Base-by-base conservation (phyloP, 1,140 invertebrate genomes). In the Drosophila lini region DNA sequence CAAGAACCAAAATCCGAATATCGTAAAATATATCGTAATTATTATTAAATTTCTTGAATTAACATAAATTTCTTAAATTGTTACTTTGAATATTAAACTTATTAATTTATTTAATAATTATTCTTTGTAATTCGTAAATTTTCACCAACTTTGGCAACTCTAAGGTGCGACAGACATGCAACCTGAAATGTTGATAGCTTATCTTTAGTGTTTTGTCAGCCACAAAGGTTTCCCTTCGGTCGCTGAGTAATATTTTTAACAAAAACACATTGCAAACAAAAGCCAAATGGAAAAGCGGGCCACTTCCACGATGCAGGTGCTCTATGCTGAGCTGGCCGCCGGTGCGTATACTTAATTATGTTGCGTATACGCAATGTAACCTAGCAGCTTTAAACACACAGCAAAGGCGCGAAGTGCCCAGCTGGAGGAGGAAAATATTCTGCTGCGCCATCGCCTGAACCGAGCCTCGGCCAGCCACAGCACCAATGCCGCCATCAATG, bases 391-490 rank as follows among this genome's bases (percentile, higher is more conserved):
- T 7, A 34, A n/a, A 86, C 11, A 22, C 22, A 31, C n/a, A 91
- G 90, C 69, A 3, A 91, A 91, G 42, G 70, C 85, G 0, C 55
- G 73, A 47, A 90, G 65, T 61, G 55, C 45, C 2, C 71, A 74
- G 10, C 48, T 91, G 36, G 85, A 80, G 44, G 91, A 92, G 36
- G 91, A 92, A n/a, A 92, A 91, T 73, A 47, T 86, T 22, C 36
- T 84, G 31, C 59, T 92, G 48, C 79, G 78, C 15, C 80, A 92
- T 53, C 64, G 81, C 40, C 44, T 92, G 0, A 78, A 80, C 44
- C 67, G 78, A 11, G 48, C 57, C 5, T 83, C 83, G 2, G 32
- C 52, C 4, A 74, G 68, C 25, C 62, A 89, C 22, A 63, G 68
- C 8, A 70, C 74, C 3, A 81, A 62, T 41, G 78, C 88, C 7